phyloP scores from a whole-genome alignment of 2,888 invertebrate species.

The Chaetoderma sp. region DNA sequence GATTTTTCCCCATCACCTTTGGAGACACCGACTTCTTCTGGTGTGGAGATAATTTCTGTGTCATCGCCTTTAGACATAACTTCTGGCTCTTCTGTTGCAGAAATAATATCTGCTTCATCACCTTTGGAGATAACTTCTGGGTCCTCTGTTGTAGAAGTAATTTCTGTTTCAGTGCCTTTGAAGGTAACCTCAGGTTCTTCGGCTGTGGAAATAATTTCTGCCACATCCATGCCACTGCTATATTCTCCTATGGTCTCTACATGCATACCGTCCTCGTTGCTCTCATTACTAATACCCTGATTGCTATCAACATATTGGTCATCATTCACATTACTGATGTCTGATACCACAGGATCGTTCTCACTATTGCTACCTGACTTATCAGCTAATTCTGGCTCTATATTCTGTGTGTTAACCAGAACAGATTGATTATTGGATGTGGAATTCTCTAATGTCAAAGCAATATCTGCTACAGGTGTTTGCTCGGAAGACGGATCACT shows the following conservation, averaged over 20 bases:
- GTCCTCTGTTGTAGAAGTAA: too few species aligned
- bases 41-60: too few species aligned
- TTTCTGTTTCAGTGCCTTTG: slow-evolving; percentile 4
- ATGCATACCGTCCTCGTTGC: neutral
- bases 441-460: too few species aligned
- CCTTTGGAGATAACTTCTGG: too few species aligned
- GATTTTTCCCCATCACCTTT: neutral
- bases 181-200: slow-evolving; percentile 4
- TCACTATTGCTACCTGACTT: neutral
- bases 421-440: too few species aligned
- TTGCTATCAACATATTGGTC: slow-evolving; percentile 5
- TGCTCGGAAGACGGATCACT: too few species aligned
- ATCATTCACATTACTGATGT: slow-evolving; percentile 17
- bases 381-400: neutral
- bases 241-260: neutral
- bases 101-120: too few species aligned
- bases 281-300: neutral
- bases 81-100: too few species aligned
- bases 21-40: neutral
- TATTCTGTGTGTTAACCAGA: neutral
- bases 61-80: too few species aligned
- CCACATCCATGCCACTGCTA: neutral
- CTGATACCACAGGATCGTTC: slow-evolving; percentile 6
- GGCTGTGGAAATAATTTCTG: slow-evolving; percentile 16
- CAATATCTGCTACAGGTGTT: too few species aligned